Evolutionary conservation across 92 coral and sea anemone genomes (phyloP), one percentile per base, ranked within the genome.

Genomic region (Actinernus sp.): DNA sequence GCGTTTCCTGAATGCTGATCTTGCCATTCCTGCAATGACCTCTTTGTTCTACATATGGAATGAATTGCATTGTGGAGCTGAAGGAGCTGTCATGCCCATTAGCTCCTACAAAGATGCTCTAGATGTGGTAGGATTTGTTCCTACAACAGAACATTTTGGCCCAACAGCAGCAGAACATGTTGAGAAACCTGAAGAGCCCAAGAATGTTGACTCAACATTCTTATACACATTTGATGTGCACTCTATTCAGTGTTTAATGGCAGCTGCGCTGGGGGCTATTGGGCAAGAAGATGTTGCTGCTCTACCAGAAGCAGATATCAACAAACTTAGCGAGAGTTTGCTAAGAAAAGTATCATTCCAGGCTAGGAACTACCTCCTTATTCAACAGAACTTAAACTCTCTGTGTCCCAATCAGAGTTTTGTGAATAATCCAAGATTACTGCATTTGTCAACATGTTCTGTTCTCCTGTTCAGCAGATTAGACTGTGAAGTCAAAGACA

Each of bases 41-140:
- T 65, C 78, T 1, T 76, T 85, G 12, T 51, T 85, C 26, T 85
- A 85, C 23, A 63, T 67, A 34, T 85, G 91, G 91, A 85, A 85
- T 65, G 91, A 85, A 38, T 69, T 58, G 3, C 86, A 78, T 44
- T 12, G 48, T 27, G 81, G 66, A 3, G 36, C 44, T 21, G 74
- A 61, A 37, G 86, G 72, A 1, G 56, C 46, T 13, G 63, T 70
- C 48, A 43, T 70, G n/a, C 77, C 86, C 3, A 65, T 85, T 32
- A 13, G 63, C 22, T 69, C 83, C 55, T 85, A 85, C 78, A 65
- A 75, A 38, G 82, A 75, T 34, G 44, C 86, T 11, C 41, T 85
- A 16, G 91, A 85, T 58, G 63, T 74, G 9, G 37, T 57, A 26
- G 71, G 65, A 20, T 78, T 63, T 43, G 51, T 38, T 9, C 86